Conservation (phyloP, 1,140 invertebrate genomes). For the Ceratitis capitata region DNA sequence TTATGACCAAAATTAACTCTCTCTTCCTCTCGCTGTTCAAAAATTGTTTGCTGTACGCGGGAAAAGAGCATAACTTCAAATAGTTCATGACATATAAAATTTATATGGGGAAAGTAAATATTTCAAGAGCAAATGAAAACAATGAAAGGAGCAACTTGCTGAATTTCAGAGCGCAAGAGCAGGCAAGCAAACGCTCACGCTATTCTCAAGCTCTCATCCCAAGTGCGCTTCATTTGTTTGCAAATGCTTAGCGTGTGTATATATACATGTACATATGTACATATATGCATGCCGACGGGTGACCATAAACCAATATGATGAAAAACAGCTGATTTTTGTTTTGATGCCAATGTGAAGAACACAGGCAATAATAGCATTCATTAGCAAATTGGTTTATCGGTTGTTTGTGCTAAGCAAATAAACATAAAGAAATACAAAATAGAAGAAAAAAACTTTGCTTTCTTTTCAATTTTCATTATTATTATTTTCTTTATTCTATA, state of each 20-base stretch:
- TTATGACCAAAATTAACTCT: too few species aligned
- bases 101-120: too few species aligned
- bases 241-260: neutral
- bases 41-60: too few species aligned
- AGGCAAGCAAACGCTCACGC: neutral
- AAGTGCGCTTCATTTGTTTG: neutral
- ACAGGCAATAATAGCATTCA: neutral
- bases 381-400: neutral
- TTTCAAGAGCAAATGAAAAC: too few species aligned
- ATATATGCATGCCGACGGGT: neutral
- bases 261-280: neutral
- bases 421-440: too few species aligned
- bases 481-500: too few species aligned
- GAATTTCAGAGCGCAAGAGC: neutral
- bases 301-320: neutral
- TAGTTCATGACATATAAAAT: too few species aligned
- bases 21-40: too few species aligned
- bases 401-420: neutral
- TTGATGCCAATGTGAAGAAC: slow-evolving; percentile 15
- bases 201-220: neutral
- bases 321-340: slow-evolving; percentile 31
- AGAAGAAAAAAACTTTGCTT: too few species aligned
- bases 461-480: neutral
- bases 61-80: too few species aligned
- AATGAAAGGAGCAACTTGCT: too few species aligned